Evolutionary conservation across 1,140 invertebrate genomes (phyloP).

Genomic region (Oryctes rhinoceros): DNA sequence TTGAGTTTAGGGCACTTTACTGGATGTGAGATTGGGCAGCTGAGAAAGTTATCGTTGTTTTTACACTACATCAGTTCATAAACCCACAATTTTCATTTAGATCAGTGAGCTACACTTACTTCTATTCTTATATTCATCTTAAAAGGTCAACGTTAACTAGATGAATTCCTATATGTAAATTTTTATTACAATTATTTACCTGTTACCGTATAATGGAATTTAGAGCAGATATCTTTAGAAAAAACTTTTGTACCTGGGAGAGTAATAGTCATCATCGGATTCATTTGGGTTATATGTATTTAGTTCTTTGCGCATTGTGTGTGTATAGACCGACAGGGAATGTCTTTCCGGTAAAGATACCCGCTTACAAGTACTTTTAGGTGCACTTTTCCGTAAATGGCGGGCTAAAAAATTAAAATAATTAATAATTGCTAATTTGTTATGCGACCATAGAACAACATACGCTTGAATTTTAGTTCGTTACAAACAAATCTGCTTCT

Average conservation of each 20-base stretch:
- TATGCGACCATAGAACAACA: conserved; percentile 28
- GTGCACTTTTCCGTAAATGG: conserved; percentile 38
- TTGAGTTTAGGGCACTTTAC: too few relatives aligned
- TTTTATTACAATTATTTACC: too few relatives aligned
- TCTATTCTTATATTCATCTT: too few relatives aligned
- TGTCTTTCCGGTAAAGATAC: conserved; percentile 44
- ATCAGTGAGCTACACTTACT: too few relatives aligned
- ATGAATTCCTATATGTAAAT: too few relatives aligned
- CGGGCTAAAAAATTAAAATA: conserved; percentile 40
- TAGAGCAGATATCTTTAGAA: too few relatives aligned
- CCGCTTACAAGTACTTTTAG: conserved; percentile 18
- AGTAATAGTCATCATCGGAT: conserved; percentile 55
- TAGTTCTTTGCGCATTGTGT: conserved; percentile 56
- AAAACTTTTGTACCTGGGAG: conserved; percentile 43
- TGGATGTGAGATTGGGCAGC: too few relatives aligned
- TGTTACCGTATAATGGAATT: too few relatives aligned
- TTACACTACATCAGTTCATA: too few relatives aligned
- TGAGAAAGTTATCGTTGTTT: too few relatives aligned
- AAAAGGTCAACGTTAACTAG: too few relatives aligned
- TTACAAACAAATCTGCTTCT: conserved; percentile 54
- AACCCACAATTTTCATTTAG: too few relatives aligned
- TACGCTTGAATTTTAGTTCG: conserved; percentile 49
- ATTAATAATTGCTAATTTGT: neutral
- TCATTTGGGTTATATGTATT: conserved; percentile 55
- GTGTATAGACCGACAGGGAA: conserved; percentile 50